A percentile compares a stretch with the other conserved stretches of the same genome.
Evolutionary conservation across 2,797 vertebrate species (phyloP).

Genomic region (Fistularia tabacaria): DNA sequence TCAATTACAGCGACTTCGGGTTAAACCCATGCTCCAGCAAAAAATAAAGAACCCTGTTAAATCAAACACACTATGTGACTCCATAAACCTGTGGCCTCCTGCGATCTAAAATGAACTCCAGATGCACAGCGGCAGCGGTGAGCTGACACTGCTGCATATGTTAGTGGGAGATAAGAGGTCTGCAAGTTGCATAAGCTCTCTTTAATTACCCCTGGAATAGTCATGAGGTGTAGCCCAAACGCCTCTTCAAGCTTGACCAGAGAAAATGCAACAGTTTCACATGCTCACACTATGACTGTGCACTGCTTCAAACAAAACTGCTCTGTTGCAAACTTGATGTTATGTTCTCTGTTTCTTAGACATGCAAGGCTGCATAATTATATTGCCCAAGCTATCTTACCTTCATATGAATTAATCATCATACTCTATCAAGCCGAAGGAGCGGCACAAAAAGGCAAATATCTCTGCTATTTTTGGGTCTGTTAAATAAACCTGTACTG

Average conservation of each 20-base stretch:
- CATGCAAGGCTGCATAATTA: constrained; percentile 7
- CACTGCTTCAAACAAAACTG: not conserved
- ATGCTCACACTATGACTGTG: constrained; percentile 35
- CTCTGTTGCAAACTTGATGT: not conserved
- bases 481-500: constrained; percentile 19
- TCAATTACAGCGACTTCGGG: constrained; percentile 11
- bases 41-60: constrained; percentile 5
- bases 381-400: not conserved
- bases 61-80: constrained; percentile 13
- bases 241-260: constrained; percentile 3
- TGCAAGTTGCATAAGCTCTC: constrained; percentile 32
- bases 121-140: constrained; percentile 16
- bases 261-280: constrained; percentile 32
- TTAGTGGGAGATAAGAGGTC: constrained; percentile 32
- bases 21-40: constrained; percentile 31
- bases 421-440: constrained; percentile 1
- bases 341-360: not conserved
- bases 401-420: constrained; percentile 8
- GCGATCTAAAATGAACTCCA: constrained; percentile 28
- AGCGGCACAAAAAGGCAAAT: constrained; percentile 5
- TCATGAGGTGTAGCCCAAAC: constrained; percentile 26
- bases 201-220: constrained; percentile 36
- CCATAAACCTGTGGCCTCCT: constrained; percentile 26
- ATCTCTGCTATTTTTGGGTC: constrained; percentile 6
- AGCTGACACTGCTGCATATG: constrained; percentile 17